phyloP scores from a whole-genome alignment of 2,797 vertebrate species.

The Neostethus bicornis region DNA sequence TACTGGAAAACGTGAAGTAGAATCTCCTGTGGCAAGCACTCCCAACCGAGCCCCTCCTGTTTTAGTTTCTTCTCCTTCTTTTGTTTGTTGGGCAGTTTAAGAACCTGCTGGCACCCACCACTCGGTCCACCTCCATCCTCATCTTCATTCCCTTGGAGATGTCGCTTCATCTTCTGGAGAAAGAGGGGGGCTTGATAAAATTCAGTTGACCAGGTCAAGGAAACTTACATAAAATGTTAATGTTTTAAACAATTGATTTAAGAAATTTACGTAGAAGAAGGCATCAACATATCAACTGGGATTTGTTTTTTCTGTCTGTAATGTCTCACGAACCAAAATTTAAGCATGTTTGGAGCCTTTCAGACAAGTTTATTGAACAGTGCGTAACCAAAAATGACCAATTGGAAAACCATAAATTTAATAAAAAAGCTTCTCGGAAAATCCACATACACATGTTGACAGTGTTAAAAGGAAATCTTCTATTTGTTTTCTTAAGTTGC shows the following conservation, averaged over 20 bases:
- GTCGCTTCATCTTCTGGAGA: conserved; percentile 69
- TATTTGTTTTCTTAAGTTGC: background rate
- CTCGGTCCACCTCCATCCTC: conserved; percentile 69
- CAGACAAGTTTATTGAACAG: background rate
- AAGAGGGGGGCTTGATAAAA: conserved; percentile 8
- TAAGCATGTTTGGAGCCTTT: background rate
- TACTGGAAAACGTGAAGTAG: conserved; percentile 93
- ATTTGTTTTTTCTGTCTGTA: background rate
- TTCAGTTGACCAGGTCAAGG: conserved; percentile 12
- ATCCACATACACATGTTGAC: background rate
- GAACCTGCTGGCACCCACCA: conserved; percentile 44
- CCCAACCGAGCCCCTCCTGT: conserved; percentile 45
- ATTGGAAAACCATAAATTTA: background rate
- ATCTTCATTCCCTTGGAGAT: conserved; percentile 53
- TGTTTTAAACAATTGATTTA: background rate
- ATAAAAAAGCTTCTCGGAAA: background rate
- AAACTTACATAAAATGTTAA: conserved; percentile 3
- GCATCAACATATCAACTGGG: background rate
- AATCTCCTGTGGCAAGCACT: conserved; percentile 87
- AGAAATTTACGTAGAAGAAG: background rate
- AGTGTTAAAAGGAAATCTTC: background rate
- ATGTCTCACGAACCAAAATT: background rate
- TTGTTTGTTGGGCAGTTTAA: conserved; percentile 60
- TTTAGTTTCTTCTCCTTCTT: conserved; percentile 44
- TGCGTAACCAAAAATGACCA: background rate